phyloP scores from a whole-genome alignment of 2,797 vertebrate genomes.

The Xenopus petersii region DNA sequence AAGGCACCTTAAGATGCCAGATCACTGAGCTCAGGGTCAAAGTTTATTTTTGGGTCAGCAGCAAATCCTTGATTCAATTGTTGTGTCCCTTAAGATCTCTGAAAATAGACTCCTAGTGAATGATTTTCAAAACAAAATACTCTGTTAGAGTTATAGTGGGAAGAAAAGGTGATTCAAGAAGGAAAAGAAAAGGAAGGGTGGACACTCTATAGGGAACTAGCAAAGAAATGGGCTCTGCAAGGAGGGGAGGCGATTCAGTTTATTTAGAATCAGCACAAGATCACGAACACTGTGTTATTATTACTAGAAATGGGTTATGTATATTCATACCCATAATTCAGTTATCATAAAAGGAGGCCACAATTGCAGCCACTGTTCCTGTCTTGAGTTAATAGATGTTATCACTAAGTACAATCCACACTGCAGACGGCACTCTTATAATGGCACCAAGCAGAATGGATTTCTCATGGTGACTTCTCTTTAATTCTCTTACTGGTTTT shows the following conservation, averaged over 20 bases:
- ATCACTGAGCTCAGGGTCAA: slow-evolving; percentile 76
- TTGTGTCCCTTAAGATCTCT: slow-evolving; percentile 36
- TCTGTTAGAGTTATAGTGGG: slow-evolving; percentile 1
- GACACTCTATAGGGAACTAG: slow-evolving; percentile 7
- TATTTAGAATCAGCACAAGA: too few species aligned
- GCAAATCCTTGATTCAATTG: slow-evolving; percentile 49
- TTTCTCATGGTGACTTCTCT: too few species aligned
- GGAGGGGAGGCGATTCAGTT: too few species aligned
- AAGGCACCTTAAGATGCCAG: slow-evolving; percentile 67
- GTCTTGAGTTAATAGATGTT: too few species aligned
- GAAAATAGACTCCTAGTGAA: slow-evolving; percentile 42
- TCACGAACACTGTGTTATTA: background rate
- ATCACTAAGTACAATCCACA: too few species aligned
- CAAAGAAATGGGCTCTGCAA: background rate
- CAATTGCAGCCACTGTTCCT: too few species aligned
- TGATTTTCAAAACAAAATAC: slow-evolving; percentile 46
- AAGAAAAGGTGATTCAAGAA: slow-evolving; percentile 30
- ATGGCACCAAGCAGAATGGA: too few species aligned
- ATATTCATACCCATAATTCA: background rate
- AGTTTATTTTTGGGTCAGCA: slow-evolving; percentile 83
- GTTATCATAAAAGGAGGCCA: too few species aligned
- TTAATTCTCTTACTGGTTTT: too few species aligned
- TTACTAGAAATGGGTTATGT: background rate
- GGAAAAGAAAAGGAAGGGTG: background rate
- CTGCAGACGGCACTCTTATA: too few species aligned